Base-by-base conservation (phyloP, 2,888 invertebrate genomes). In the Calameuta idolon region DNA sequence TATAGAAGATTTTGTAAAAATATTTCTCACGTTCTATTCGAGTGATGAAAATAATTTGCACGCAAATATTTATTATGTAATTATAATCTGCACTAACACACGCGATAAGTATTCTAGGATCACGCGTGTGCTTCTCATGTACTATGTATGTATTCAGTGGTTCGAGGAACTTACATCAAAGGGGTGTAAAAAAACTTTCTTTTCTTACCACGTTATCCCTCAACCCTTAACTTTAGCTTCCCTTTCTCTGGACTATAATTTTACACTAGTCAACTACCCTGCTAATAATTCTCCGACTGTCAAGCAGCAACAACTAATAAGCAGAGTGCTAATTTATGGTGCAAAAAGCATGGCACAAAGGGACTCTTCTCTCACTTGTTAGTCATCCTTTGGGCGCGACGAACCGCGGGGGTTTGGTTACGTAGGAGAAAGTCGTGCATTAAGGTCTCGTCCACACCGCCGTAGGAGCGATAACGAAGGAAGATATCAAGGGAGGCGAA, bases 281-380 rank as follows among this genome's bases (percentile, higher is more conserved):
- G 69, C 69, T 12, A 55, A 74, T 75, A 74, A 80, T 78, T 80
- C 77, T 69, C 75, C 35, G 80, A 77, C 75, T 80, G 79, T 81
- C 78, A 78, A 83, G 83, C 79, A 77, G 76, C 81, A 82, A 82
- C 83, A 78, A 83, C 83, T 82, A 84, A 86, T 84, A 81, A 84
- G 83, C 78, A 78, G 79, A 79, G 83, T 82, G 81, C 84, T 87
- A 85, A 87, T 87, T 88, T 85, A 85, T 85, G 79, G 78, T 78
- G 80, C 82, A 78, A 74, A 79, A 79, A 81, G 79, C 78, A 73
- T 55, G 75, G 81, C 81, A 83, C 82, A 83, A 85, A 84, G 84
- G 84, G 82, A 82, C 73, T 80, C 74, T 73, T 75, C 73, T 73
- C 78, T 80, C 78, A 30, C 69, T 33, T 69, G 31, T 69, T 33